Conservation (phyloP, 2,113 vertebrate species). For the Silurus glanis region DNA sequence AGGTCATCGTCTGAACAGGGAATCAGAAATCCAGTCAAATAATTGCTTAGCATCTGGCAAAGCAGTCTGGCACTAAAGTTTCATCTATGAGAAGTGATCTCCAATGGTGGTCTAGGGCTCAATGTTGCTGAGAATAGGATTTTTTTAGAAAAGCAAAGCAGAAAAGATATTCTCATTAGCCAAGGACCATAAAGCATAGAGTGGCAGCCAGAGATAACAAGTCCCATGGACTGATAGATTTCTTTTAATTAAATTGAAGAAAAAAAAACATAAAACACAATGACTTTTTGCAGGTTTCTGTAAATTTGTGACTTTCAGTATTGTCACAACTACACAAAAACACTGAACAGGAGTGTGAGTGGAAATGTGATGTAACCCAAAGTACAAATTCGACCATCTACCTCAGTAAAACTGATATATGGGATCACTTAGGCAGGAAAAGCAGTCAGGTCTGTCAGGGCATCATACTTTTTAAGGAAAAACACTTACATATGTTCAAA, state of each 20-base stretch:
- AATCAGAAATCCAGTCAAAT: not conserved
- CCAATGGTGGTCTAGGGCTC: not conserved
- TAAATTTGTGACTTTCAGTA: not conserved
- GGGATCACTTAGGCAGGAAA: not conserved
- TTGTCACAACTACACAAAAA: not conserved
- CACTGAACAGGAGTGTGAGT: not conserved
- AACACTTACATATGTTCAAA: not conserved
- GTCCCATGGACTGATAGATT: not conserved
- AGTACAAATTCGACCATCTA: not conserved
- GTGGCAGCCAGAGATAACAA: not conserved
- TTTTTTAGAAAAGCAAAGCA: not conserved
- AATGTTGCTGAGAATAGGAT: not conserved
- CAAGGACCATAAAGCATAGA: not conserved
- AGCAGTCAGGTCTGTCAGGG: not conserved
- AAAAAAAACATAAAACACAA: not conserved
- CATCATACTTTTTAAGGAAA: not conserved
- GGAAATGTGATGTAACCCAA: not conserved
- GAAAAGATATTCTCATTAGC: not conserved
- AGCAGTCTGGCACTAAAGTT: not conserved
- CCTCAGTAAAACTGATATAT: not conserved
- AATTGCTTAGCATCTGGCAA: not conserved
- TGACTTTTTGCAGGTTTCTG: not conserved
- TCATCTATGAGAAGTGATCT: not conserved
- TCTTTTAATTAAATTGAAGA: not conserved
- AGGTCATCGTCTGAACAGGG: constrained; percentile 1